phyloP scores from a whole-genome alignment of 2,888 invertebrate species.

The Drosophila nr. perissopoda region DNA sequence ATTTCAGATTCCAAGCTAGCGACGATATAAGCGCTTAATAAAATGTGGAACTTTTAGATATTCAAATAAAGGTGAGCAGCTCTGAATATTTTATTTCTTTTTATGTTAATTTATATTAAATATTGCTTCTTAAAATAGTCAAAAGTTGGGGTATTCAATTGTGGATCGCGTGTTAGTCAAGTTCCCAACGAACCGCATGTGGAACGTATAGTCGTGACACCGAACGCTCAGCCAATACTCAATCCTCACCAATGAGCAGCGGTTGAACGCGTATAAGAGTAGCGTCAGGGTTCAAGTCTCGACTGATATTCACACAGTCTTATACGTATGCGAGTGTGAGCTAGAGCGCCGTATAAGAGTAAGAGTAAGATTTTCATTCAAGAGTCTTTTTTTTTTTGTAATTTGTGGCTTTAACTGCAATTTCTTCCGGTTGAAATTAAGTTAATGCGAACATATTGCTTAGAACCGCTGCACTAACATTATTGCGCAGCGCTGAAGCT shows the following conservation, averaged over 20 bases:
- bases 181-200: conserved; percentile 16
- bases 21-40: conserved; percentile 21
- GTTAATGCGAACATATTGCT: conserved; percentile 1
- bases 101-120: background rate
- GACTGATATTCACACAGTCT: conserved; percentile 16
- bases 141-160: background rate
- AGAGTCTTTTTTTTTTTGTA: background rate
- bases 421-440: conserved; percentile 4
- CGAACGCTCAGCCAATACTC: conserved; percentile 25
- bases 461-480: background rate
- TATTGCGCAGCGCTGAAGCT: background rate
- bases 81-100: background rate
- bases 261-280: conserved; percentile 19
- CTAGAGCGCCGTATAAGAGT: background rate
- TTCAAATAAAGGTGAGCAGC: conserved; percentile 35
- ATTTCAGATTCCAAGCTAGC: conserved; percentile 41
- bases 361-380: background rate
- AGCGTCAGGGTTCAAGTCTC: conserved; percentile 34
- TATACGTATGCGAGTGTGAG: background rate
- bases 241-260: background rate
- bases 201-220: conserved; percentile 30
- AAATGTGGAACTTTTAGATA: conserved; percentile 33
- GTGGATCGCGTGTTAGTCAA: conserved; percentile 34
- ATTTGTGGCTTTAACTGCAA: background rate
- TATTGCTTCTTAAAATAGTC: background rate